Percentiles rank a stretch among this genome's conserved stretches.
Conservation (phyloP, 2,113 vertebrate species). For the Lepisosteus osseus region DNA sequence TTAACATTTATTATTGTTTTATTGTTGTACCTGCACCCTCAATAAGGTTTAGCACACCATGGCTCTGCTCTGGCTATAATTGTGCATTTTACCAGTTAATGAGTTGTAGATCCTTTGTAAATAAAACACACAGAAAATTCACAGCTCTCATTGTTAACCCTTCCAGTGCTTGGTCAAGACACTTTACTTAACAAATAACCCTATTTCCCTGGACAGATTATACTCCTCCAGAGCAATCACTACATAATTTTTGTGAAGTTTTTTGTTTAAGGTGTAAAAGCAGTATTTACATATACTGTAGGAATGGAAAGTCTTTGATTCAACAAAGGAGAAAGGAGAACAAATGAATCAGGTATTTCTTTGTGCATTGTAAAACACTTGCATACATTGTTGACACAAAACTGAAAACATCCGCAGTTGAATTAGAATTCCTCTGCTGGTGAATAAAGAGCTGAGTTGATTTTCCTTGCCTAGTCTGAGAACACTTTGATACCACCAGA, state of each 20-base stretch:
- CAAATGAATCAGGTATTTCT: background rate
- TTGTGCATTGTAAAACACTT: too few species aligned
- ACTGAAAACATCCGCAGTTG: too few species aligned
- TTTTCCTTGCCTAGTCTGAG: too few species aligned
- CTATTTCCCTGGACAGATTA: constrained; percentile 38
- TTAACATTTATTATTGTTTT: too few species aligned
- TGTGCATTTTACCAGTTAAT: constrained; percentile 31
- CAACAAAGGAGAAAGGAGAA: constrained; percentile 37
- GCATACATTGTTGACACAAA: too few species aligned
- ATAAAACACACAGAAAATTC: constrained; percentile 57
- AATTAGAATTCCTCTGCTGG: too few species aligned
- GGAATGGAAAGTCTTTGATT: constrained; percentile 48
- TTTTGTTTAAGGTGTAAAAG: constrained; percentile 33
- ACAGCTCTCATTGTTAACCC: constrained; percentile 48
- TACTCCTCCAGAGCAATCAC: constrained; percentile 49
- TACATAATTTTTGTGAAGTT: constrained; percentile 57
- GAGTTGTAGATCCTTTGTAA: constrained; percentile 62
- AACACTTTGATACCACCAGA: too few species aligned
- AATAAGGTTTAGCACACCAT: too few species aligned
- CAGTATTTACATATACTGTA: constrained; percentile 15
- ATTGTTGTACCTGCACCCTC: too few species aligned
- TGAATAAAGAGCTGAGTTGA: too few species aligned
- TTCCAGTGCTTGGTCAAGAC: constrained; percentile 36
- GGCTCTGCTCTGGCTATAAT: too few species aligned
- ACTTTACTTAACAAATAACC: constrained; percentile 25